Evolutionary conservation across 2,113 vertebrate species (phyloP).

Genomic region (Hemiprocne comata): DNA sequence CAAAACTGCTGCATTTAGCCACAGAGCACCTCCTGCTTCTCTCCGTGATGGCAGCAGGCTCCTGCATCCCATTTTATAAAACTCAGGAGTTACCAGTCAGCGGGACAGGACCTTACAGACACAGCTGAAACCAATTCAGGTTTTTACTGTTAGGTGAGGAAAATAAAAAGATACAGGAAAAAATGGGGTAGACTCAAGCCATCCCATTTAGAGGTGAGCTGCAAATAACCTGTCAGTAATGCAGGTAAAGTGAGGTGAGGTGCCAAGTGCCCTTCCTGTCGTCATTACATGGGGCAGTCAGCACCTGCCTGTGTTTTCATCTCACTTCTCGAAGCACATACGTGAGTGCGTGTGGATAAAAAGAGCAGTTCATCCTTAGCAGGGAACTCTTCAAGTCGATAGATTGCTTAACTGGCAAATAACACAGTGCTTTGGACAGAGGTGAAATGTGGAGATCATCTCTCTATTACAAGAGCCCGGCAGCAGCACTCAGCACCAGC

Average conservation of each 20-base stretch:
- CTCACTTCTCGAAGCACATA: background rate
- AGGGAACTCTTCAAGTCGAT: background rate
- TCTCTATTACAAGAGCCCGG: conserved; percentile 45
- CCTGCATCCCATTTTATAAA: background rate
- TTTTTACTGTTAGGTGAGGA: background rate
- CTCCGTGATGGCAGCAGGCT: fast-evolving
- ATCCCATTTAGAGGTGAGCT: background rate
- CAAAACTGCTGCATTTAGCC: background rate
- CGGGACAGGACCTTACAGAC: background rate
- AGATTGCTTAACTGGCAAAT: conserved; percentile 58
- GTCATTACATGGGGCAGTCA: background rate
- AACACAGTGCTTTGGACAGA: conserved; percentile 6
- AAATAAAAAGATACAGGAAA: background rate
- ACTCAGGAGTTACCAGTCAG: background rate
- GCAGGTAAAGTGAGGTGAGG: background rate
- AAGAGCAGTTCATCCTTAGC: background rate
- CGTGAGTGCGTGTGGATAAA: fast-evolving
- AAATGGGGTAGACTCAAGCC: background rate
- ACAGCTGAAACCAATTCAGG: background rate
- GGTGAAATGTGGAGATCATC: conserved; percentile 52
- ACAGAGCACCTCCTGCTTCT: background rate
- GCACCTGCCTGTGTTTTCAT: background rate
- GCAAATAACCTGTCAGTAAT: background rate
- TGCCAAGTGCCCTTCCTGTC: background rate
- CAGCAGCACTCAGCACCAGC: conserved; percentile 45